Conservation (phyloP, 2,113 vertebrate genomes). For the Megalops atlanticus region DNA sequence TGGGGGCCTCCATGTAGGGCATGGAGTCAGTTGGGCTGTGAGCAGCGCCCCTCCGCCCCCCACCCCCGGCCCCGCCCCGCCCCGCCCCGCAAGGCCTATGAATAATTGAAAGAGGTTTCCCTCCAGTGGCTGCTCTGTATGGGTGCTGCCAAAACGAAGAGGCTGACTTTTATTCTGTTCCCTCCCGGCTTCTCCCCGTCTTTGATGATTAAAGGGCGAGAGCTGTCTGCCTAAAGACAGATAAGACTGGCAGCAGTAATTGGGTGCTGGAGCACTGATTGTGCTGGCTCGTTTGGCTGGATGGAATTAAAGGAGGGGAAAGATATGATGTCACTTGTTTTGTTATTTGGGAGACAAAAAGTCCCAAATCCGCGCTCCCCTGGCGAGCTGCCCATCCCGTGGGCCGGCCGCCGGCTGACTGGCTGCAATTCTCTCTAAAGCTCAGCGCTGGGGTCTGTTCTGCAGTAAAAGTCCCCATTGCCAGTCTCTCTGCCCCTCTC, state of each 20-base stretch:
- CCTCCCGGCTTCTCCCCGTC: slow-evolving; percentile 23
- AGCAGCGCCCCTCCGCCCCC: no score
- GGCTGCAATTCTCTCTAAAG: slow-evolving; percentile 18
- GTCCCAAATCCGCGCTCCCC: slow-evolving; percentile 16
- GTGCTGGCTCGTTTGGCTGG: slow-evolving; percentile 33
- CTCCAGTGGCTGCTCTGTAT: slow-evolving; percentile 30
- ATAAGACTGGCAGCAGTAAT: slow-evolving; percentile 31
- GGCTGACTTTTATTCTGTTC: background rate
- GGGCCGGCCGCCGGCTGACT: background rate
- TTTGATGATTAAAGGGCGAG: slow-evolving; percentile 36
- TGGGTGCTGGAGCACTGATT: slow-evolving; percentile 23
- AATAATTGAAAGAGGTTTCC: slow-evolving; percentile 64
- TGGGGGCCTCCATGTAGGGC: no score
- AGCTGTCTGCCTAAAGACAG: slow-evolving; percentile 41
- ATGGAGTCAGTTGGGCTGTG: no score
- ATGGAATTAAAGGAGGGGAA: slow-evolving; percentile 26
- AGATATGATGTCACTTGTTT: slow-evolving; percentile 34
- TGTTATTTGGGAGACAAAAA: slow-evolving; percentile 29
- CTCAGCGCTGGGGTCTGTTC: background rate
- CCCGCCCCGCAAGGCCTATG: slow-evolving; percentile 50
- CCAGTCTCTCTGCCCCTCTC: slow-evolving; percentile 2
- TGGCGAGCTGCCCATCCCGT: background rate
- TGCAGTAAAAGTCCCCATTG: slow-evolving; percentile 9
- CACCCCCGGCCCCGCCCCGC: slow-evolving; percentile 45
- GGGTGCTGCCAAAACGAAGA: slow-evolving; percentile 40